Percentiles rank a stretch among this genome's conserved stretches.
Conservation (phyloP, 2,113 vertebrate species). For the Esox niger region DNA sequence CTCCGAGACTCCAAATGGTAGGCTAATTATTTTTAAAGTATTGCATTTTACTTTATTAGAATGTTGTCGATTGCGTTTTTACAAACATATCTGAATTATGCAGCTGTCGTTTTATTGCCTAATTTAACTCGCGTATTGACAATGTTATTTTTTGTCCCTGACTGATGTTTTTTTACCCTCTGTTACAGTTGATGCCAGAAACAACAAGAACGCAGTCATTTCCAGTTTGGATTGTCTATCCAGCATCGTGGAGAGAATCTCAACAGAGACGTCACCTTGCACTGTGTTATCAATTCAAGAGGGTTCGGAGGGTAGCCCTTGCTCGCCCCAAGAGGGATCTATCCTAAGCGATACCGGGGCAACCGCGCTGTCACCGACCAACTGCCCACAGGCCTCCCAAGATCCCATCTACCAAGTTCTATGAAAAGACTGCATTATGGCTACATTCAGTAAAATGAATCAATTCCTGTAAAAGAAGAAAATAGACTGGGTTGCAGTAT, state of each 20-base stretch:
- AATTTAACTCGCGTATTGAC: too few relatives aligned
- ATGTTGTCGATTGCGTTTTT: too few relatives aligned
- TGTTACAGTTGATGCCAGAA: constrained; percentile 69
- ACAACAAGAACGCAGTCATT: constrained; percentile 78
- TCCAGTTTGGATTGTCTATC: constrained; percentile 88
- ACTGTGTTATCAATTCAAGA: constrained; percentile 58
- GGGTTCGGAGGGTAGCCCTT: constrained; percentile 69
- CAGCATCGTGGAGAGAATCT: constrained; percentile 89
- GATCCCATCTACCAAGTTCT: constrained; percentile 82
- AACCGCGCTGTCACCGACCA: constrained; percentile 63
- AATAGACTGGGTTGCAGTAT: neutral
- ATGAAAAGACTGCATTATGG: neutral
- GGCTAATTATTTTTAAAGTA: constrained; percentile 29
- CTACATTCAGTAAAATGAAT: neutral
- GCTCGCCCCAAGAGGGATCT: constrained; percentile 68
- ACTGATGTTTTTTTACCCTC: constrained; percentile 14
- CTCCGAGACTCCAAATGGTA: constrained; percentile 80
- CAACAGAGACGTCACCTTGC: constrained; percentile 78
- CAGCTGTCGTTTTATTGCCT: too few relatives aligned
- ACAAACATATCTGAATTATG: too few relatives aligned
- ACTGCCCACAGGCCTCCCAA: constrained; percentile 59
- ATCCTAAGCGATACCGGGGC: constrained; percentile 60
- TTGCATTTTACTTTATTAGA: too few relatives aligned
- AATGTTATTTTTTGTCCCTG: too few relatives aligned
- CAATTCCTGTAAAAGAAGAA: constrained; percentile 1